Evolutionary conservation across 2,797 vertebrate genomes (phyloP).

Genomic region (Neosalanx taihuensis): DNA sequence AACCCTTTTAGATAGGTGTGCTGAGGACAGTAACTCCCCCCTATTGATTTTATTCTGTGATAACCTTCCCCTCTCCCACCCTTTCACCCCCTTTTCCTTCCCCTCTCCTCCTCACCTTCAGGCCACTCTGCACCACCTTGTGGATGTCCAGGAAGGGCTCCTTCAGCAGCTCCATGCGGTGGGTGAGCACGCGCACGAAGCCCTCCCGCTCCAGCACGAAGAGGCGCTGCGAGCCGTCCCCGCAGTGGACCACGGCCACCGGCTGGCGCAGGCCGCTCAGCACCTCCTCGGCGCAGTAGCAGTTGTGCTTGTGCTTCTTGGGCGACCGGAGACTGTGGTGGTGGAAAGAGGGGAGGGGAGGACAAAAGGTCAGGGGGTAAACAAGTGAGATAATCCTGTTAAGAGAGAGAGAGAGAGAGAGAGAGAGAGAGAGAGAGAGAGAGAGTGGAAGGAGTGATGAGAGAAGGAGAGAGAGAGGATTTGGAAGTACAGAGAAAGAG

Average conservation of each 20-base stretch:
- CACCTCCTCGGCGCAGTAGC: constrained; percentile 95
- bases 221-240: constrained; percentile 93
- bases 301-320: constrained; percentile 99
- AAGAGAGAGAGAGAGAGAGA: background rate
- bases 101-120: constrained; percentile 83
- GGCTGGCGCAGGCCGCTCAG: constrained; percentile 90
- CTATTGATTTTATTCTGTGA: too few species aligned
- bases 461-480: background rate
- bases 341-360: constrained; percentile 5
- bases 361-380: background rate
- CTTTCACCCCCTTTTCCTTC: too few species aligned
- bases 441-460: background rate
- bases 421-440: constrained; percentile 3
- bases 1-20: too few species aligned
- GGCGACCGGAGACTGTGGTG: constrained; percentile 37
- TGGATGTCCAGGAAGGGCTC: constrained; percentile 98
- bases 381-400: background rate
- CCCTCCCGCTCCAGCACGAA: constrained; percentile 97
- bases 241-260: constrained; percentile 85
- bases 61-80: too few species aligned
- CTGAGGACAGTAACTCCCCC: too few species aligned
- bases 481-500: too few species aligned
- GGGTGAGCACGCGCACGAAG: constrained; percentile 87
- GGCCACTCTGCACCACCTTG: constrained; percentile 96
- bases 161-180: constrained; percentile 87